Evolutionary conservation across 1,140 invertebrate genomes (phyloP).

Genomic region (Drosophila murphyi): DNA sequence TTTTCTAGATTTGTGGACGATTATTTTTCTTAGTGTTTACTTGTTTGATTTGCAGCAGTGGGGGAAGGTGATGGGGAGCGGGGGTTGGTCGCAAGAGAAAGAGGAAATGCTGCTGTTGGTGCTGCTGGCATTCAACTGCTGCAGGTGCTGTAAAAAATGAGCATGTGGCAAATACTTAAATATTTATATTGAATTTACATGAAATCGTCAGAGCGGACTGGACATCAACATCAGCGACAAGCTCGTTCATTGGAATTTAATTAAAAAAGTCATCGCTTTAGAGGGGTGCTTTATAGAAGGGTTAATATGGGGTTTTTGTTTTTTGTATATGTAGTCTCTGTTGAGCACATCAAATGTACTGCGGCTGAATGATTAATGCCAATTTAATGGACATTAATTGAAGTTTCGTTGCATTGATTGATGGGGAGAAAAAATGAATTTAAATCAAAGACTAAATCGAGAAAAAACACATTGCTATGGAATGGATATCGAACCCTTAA

Average conservation of each 20-base stretch:
- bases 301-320: not conserved
- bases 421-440: constrained; percentile 2
- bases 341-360: constrained; percentile 22
- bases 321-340: constrained; percentile 1
- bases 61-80: not conserved
- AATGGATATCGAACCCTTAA: no score
- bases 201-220: constrained; percentile 36
- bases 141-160: constrained; percentile 55
- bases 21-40: no score
- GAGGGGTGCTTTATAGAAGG: not conserved
- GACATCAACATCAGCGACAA: constrained; percentile 43
- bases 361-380: constrained; percentile 40
- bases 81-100: not conserved
- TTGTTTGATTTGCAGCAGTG: constrained; percentile 45
- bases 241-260: constrained; percentile 50
- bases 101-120: not conserved
- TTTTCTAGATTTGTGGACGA: no score
- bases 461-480: not conserved
- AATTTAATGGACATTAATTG: constrained; percentile 53
- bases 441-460: constrained; percentile 7
- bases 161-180: constrained; percentile 60
- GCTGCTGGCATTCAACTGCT: constrained; percentile 7
- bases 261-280: constrained; percentile 34
- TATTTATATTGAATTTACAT: constrained; percentile 58
- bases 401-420: constrained; percentile 35